Evolutionary conservation across 2,888 invertebrate species (phyloP).

Genomic region (Nomada fabriciana): DNA sequence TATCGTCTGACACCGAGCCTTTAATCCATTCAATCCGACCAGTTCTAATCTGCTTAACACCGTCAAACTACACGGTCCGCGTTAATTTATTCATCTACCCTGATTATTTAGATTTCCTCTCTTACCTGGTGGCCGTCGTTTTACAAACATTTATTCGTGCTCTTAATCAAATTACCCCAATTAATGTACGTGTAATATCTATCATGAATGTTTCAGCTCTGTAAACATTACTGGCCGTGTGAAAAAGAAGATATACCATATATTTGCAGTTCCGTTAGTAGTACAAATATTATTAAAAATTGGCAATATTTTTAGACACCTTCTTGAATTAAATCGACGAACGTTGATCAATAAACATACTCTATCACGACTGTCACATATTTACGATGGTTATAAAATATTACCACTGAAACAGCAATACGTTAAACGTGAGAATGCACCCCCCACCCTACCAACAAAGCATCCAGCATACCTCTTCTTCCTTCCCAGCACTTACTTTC

Average conservation of each 20-base stretch:
- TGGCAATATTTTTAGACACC: no score
- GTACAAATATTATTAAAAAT: no score
- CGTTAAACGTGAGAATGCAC: no score
- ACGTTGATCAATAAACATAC: no score
- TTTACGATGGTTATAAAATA: no score
- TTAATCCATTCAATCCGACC: conserved; percentile 67
- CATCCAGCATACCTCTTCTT: background rate
- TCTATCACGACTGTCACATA: no score
- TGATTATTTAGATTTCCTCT: conserved; percentile 46
- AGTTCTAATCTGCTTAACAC: conserved; percentile 68
- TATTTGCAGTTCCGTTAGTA: no score
- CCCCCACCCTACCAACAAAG: no score
- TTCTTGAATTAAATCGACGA: no score
- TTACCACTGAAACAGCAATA: no score
- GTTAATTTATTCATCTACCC: conserved; percentile 59
- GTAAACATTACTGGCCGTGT: no score
- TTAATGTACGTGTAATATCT: background rate
- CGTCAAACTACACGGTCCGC: conserved; percentile 51
- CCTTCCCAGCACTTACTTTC: background rate
- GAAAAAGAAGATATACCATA: no score
- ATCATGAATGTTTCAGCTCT: background rate
- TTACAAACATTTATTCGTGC: conserved; percentile 25
- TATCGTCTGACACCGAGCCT: conserved; percentile 64
- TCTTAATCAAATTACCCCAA: background rate
- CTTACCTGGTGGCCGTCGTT: background rate